These are phyloP conservation scores for Caloenas nicobarica DNA, from an alignment of 2,113 vertebrate genomes.

Conservation along the genomic window DNA sequence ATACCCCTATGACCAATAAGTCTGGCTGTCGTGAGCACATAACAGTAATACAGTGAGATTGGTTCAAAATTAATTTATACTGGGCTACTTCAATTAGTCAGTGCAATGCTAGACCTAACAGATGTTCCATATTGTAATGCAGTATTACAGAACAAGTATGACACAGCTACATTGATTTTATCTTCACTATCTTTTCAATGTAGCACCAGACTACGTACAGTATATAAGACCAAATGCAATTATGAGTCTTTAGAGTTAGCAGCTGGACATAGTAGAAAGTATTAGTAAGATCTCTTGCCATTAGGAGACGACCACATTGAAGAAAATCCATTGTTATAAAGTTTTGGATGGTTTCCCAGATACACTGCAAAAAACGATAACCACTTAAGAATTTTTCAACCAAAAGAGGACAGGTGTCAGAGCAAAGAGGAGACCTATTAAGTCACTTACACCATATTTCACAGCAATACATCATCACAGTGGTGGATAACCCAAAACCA, in stretches of 20 bases:
- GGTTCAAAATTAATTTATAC: background rate
- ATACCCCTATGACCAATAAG: background rate
- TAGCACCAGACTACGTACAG: background rate
- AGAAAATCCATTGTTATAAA: background rate
- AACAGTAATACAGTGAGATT: background rate
- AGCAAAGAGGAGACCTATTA: background rate
- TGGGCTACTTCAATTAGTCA: background rate
- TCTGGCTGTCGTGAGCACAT: background rate
- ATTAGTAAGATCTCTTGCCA: background rate
- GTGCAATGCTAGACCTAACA: background rate
- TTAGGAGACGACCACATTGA: background rate
- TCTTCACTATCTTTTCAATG: background rate
- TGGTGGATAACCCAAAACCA: background rate
- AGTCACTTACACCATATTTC: background rate
- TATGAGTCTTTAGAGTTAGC: background rate
- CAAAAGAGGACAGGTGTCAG: background rate
- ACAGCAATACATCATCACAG: background rate
- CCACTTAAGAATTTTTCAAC: background rate
- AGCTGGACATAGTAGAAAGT: background rate
- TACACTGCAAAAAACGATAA: background rate
- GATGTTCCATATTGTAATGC: background rate
- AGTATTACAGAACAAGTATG: background rate
- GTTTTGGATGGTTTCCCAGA: constrained; percentile 28
- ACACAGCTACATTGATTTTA: background rate
- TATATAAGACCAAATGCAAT: background rate